Percentiles rank a stretch among this genome's conserved stretches.
Evolutionary conservation across 2,888 invertebrate genomes (phyloP).

Genomic region (Drosophila eohydei): DNA sequence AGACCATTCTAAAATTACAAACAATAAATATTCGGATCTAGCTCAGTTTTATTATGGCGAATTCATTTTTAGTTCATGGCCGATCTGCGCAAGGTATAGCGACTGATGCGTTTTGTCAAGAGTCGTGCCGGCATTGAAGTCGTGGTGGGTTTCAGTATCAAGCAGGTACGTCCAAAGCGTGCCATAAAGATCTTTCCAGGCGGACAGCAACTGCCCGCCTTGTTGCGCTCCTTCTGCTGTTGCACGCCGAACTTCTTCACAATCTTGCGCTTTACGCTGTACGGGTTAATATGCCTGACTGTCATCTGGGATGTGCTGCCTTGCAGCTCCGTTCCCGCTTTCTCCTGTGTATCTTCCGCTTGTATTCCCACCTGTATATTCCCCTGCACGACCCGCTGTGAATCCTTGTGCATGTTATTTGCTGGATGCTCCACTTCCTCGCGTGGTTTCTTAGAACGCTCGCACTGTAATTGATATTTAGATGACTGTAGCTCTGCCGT

Average conservation of each 20-base stretch:
- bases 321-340: background rate
- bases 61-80: background rate
- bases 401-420: background rate
- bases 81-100: slow-evolving; percentile 25
- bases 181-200: slow-evolving; percentile 35
- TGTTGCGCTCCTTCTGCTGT: background rate
- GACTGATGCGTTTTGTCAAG: slow-evolving; percentile 41
- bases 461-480: background rate
- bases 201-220: background rate
- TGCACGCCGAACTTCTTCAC: background rate
- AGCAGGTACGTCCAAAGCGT: slow-evolving; percentile 56
- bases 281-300: background rate
- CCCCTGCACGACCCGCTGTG: background rate
- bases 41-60: slow-evolving; percentile 32
- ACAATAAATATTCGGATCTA: slow-evolving; percentile 39
- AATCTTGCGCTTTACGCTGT: background rate
- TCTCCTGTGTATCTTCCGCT: background rate
- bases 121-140: slow-evolving; percentile 12
- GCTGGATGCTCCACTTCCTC: background rate
- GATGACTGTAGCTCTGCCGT: background rate
- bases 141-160: slow-evolving; percentile 43
- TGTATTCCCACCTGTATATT: background rate
- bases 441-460: background rate
- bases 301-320: slow-evolving; percentile 18
- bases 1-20: background rate